These are phyloP conservation scores for Toxonevra muliebris DNA, from an alignment of 2,888 invertebrate species.

Conservation along the genomic window DNA sequence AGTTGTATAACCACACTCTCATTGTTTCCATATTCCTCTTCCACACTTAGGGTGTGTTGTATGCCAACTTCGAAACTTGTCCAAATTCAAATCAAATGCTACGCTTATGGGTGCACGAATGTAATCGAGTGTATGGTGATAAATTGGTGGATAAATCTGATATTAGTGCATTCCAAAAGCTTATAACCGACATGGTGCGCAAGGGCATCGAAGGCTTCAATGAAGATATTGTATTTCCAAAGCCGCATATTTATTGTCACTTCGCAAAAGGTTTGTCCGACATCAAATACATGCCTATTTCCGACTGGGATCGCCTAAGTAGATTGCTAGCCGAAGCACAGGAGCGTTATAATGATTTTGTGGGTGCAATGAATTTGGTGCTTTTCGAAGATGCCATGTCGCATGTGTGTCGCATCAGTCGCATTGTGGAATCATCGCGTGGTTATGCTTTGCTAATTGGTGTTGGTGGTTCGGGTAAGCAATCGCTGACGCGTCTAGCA, in stretches of 20 bases:
- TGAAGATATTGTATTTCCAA: constrained; percentile 75
- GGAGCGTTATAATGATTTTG: constrained; percentile 86
- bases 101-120: constrained; percentile 90
- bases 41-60: constrained; percentile 78
- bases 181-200: constrained; percentile 79
- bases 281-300: constrained; percentile 86
- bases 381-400: constrained; percentile 95
- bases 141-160: constrained; percentile 86
- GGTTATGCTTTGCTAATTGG: constrained; percentile 93
- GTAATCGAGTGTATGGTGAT: constrained; percentile 89
- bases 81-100: constrained; percentile 76
- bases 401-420: constrained; percentile 90
- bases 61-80: constrained; percentile 80
- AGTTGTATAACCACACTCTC: neutral
- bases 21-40: neutral
- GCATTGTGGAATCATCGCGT: constrained; percentile 89
- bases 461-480: constrained; percentile 95
- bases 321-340: constrained; percentile 83
- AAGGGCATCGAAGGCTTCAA: constrained; percentile 80
- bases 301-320: constrained; percentile 75
- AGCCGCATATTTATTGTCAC: constrained; percentile 90
- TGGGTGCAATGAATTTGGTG: constrained; percentile 92
- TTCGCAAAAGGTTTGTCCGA: constrained; percentile 92
- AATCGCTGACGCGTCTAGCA: constrained; percentile 87
- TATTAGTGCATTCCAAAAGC: constrained; percentile 76